phyloP scores from a whole-genome alignment of 2,888 invertebrate genomes.

The Papilio elwesi region DNA sequence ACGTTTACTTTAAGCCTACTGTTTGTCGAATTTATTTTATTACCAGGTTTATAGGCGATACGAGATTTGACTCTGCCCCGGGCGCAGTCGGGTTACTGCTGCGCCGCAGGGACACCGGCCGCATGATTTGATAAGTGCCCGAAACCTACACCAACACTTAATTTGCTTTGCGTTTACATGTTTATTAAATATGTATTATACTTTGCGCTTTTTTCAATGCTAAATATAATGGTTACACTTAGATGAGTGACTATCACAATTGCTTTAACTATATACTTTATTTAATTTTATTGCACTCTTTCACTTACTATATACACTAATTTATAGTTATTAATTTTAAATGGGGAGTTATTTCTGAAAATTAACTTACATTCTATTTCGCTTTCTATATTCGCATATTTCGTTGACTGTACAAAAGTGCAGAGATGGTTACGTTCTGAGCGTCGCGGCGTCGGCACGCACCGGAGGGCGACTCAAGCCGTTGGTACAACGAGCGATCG shows the following conservation, averaged over 20 bases:
- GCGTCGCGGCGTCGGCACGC: neutral
- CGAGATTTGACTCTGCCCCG: neutral
- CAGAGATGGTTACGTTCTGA: neutral
- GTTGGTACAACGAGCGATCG: constrained; percentile 49
- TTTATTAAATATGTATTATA: too few relatives aligned
- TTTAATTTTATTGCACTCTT: too few relatives aligned
- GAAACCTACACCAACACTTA: constrained; percentile 36
- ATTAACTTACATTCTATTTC: too few relatives aligned
- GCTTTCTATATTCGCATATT: neutral
- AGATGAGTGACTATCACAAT: too few relatives aligned
- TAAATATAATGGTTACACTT: too few relatives aligned
- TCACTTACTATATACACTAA: too few relatives aligned
- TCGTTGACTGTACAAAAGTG: neutral
- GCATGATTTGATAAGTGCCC: constrained; percentile 42
- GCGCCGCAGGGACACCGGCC: constrained; percentile 25
- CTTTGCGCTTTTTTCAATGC: neutral
- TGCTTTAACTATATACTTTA: too few relatives aligned
- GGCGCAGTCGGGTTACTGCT: constrained; percentile 11
- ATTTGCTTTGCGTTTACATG: constrained; percentile 27
- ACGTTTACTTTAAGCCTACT: too few relatives aligned
- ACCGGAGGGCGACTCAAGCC: constrained; percentile 30
- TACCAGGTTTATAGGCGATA: too few relatives aligned
- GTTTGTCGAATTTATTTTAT: too few relatives aligned
- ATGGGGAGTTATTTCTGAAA: too few relatives aligned
- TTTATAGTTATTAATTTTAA: too few relatives aligned